Conservation (phyloP, 1,140 invertebrate species). For the Ptiloglossa arizonensis region DNA sequence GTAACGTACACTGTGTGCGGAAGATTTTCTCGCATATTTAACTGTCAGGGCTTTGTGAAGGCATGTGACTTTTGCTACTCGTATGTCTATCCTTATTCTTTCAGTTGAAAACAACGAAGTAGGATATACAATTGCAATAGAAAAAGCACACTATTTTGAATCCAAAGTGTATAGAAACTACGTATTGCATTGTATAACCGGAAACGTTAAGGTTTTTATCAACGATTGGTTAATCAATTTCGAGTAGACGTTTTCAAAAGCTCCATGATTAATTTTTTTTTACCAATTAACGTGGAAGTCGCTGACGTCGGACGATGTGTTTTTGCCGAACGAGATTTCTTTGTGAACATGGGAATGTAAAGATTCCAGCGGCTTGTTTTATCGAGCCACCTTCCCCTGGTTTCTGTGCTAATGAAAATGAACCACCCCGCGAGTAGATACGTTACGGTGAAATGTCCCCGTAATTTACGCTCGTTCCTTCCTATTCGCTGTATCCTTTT, state of each 20-base stretch:
- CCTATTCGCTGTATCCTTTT: background rate
- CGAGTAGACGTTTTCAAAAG: constrained; percentile 20
- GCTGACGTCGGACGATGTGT: background rate
- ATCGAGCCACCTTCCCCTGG: background rate
- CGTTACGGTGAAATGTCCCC: background rate
- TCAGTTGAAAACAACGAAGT: too few relatives aligned
- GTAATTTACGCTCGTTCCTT: background rate
- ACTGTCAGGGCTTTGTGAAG: too few relatives aligned
- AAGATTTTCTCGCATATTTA: too few relatives aligned
- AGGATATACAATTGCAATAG: too few relatives aligned
- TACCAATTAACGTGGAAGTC: constrained; percentile 52
- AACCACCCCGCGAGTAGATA: background rate
- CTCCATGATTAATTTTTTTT: constrained; percentile 42
- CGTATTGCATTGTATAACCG: too few relatives aligned
- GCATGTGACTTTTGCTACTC: too few relatives aligned
- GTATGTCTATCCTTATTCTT: too few relatives aligned
- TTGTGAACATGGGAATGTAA: constrained; percentile 17
- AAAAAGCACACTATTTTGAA: too few relatives aligned
- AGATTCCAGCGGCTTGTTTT: constrained; percentile 44
- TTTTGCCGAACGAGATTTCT: constrained; percentile 45
- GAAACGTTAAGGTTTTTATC: constrained; percentile 28
- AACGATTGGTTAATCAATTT: constrained; percentile 48
- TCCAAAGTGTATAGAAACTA: too few relatives aligned
- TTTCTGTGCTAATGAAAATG: constrained; percentile 23
- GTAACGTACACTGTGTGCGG: too few relatives aligned